Evolutionary conservation across 2,113 vertebrate genomes (phyloP), one percentile per base, ranked within the genome.

Genomic region (Stigmatopora argus): DNA sequence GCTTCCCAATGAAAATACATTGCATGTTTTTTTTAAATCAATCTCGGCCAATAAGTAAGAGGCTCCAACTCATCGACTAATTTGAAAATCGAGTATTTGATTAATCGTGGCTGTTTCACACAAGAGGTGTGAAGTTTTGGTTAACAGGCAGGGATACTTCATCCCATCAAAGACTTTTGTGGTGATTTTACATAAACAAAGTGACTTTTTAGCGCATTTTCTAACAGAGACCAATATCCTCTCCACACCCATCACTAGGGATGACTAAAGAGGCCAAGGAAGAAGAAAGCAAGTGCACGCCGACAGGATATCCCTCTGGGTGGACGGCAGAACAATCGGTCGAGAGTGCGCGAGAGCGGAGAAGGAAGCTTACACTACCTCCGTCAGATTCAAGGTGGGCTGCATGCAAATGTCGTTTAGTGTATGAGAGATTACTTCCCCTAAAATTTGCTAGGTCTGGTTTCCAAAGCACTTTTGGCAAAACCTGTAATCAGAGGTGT

Each of bases 251-350:
- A 5, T n/a, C 71, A 69, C 70, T 73, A 65, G 67, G 71, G 85
- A 65, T 81, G 74, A 75, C 67, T 70, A 47, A 77, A 64, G 55
- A 57, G 83, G 70, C 48, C 57, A 71, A 66, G 65, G 31, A 62
- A 78, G 72, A 74, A 86, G 78, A 81, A 81, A 82, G 78, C 53
- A 55, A 75, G 79, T 18, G 35, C 62, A 60, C 71, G 75, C 70
- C 6, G 80, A 78, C 85, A 89, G 82, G 87, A 86, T 86, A 78
- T 84, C 78, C 85, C 80, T 82, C 66, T 71, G 62, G 69, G 80
- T 84, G 78, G 67, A 73, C 60, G 77, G 78, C 56, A 85, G 84
- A 87, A 80, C 85, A 86, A 89, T 86, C 79, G 73, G 67, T 44
- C 73, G 79, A 82, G 78, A 83, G 70, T 81, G 78, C 78, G 68